Base-by-base conservation (phyloP, 1,140 invertebrate species). In the Aphis craccivora region DNA sequence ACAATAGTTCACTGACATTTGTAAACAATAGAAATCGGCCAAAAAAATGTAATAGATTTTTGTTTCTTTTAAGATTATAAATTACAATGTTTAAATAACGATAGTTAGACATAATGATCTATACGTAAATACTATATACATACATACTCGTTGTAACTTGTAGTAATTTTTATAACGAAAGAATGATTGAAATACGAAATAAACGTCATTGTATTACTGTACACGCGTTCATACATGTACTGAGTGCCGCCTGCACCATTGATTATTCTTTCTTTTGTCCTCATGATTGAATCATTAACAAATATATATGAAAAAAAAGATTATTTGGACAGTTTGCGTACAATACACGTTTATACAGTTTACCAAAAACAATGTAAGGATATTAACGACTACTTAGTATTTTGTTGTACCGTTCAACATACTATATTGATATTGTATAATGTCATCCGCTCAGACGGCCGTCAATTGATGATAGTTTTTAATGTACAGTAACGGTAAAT, bases 401-500 rank as follows among this genome's bases (percentile, higher is more conserved):
- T 90, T 67, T 37, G 55, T 90, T 22, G 55, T 67, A 90, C 89
- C 37, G 37, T 55, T 30, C 87, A 60, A 18, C 4, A 6, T 43
- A 90, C n/a, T 67, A 90, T 40, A 43, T 43, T 43, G 89, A 60
- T 48, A 51, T 89, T 30, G 7, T 89, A 89, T 89, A 55, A 67
- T 90, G 89, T 43, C 89, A 37, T 90, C 67, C 67, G 83, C 43
- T 84, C 6, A 20, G 35, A 48, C 9, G 20, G 51, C 48, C 91
- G n/a, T 43, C n/a, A 37, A 84, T 84, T 84, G 83, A 93, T 81
- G 67, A 51, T 45, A 35, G 67, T 92, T 92, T 93, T 93, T 84
- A 83, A 84, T 83, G 81, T 92, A 90, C 23, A 43, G 86, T 94
- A 91, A 53, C 55, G 60, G 67, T 94, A 84, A 76, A 76, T 76